Base-by-base conservation (phyloP, 2,797 vertebrate genomes). In the Meriones psammophilus region DNA sequence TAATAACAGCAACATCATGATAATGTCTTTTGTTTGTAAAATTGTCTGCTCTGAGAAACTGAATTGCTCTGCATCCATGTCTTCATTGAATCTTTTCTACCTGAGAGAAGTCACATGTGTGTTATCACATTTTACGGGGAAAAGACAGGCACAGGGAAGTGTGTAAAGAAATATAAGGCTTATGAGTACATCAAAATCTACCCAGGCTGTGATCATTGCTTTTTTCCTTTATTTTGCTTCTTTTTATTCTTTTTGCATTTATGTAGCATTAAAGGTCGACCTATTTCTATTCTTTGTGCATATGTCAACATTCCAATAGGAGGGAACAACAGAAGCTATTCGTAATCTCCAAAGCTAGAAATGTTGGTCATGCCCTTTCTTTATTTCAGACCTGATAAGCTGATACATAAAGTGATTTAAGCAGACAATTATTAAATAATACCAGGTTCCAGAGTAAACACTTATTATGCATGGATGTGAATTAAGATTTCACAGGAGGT, bases 21-120 rank as follows among this genome's bases (percentile, higher is more conserved):
- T 95, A 96, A 94, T 91, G 83, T 33, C 86, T 97, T 95, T 97
- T 97, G 88, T 96, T 97, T 96, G 95, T 89, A 94, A 93, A 93
- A 96, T 69, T 94, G 64, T 92, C 74, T 93, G 56, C 77, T 97
- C 93, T 86, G 69, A 80, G 78, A 86, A 92, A 78, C 42, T 69
- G 92, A 89, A 90, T 81, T 92, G 39, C 39, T 89, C 91, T 93
- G 68, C 64, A 95, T 95, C 88, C 12, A 1, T 60, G 50, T 86
- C 77, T 80, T 91, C 60, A 92, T 94, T 88, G 90, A 96, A 73
- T 36, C 54, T 1, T 83, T 94, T 94, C 69, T 92, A 73, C 76
- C n/a, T 83, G 36, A 96, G 66, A 95, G 68, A 95, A 97, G 56
- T 92, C 73, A 96, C 94, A 90, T 6, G 12, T 78, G 17, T 64